phyloP scores from a whole-genome alignment of 1,140 invertebrate species.

The Parasteatoda tepidariorum region DNA sequence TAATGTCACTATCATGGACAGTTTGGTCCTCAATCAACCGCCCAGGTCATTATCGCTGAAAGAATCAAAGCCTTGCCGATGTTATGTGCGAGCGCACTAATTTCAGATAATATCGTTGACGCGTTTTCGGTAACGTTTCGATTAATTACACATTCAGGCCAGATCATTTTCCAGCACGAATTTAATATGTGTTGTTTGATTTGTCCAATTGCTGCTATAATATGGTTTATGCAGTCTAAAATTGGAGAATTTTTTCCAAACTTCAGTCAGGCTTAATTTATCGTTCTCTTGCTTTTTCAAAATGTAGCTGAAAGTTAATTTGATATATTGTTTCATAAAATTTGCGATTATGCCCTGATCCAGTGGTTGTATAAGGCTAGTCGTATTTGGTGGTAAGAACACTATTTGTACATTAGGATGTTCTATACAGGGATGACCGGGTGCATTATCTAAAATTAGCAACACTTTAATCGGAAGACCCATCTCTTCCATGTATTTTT shows the following conservation, averaged over 20 bases:
- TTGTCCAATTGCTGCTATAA: neutral
- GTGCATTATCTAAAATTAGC: slow-evolving; percentile 41
- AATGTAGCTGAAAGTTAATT: slow-evolving; percentile 36
- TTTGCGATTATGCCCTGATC: slow-evolving; percentile 59
- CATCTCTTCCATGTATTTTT: too few relatives aligned
- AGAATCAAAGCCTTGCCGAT: slow-evolving; percentile 6
- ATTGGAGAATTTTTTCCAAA: slow-evolving; percentile 31
- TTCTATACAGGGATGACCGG: slow-evolving; percentile 7
- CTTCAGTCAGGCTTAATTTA: slow-evolving; percentile 4
- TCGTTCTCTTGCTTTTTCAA: slow-evolving; percentile 24
- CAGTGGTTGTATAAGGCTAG: slow-evolving; percentile 61
- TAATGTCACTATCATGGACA: slow-evolving; percentile 1
- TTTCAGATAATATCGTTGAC: slow-evolving; percentile 16
- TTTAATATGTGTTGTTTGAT: slow-evolving; percentile 20
- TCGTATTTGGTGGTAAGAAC: slow-evolving; percentile 60
- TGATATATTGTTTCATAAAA: slow-evolving; percentile 61
- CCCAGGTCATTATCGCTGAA: slow-evolving; percentile 17
- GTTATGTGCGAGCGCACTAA: slow-evolving; percentile 16
- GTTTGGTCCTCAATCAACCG: slow-evolving; percentile 30
- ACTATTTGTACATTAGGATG: slow-evolving; percentile 49
- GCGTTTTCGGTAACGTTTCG: slow-evolving; percentile 9
- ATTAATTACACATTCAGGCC: slow-evolving; percentile 21
- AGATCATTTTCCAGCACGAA: slow-evolving; percentile 2
- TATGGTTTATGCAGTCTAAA: slow-evolving; percentile 29
- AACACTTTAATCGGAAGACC: slow-evolving; percentile 35